Evolutionary conservation across 2,797 vertebrate genomes (phyloP), one percentile per base, ranked within the genome.

Genomic region (Xiphophorus birchmanni): DNA sequence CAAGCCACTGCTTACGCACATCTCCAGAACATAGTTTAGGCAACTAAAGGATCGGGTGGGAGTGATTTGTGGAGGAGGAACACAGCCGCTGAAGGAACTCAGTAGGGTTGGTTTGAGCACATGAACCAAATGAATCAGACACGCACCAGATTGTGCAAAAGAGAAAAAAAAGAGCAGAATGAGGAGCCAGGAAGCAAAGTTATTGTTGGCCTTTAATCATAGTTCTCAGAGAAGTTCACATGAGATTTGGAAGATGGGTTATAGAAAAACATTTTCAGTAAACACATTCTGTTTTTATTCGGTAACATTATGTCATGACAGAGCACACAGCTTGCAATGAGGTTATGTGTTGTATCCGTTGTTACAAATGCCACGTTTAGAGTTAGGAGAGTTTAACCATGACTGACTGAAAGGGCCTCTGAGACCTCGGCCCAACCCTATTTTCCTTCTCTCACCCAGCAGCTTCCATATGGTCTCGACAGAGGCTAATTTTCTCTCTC

Each of bases 1-100:
- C 89, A 92, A 88, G 90, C 88, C 84, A 75, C 82, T 94, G 95
- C 95, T 95, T 95, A 94, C 93, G 91, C 94, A 95, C 91, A 90
- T 92, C 89, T 91, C 90, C 90, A 95, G 90, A 94, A 93, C 88
- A 91, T 91, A 94, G 92, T 93, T 93, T 91, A 87, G 92, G 93
- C 91, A 94, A 86, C 87, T 80, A 82, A 91, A 89, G 87, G 89
- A 91, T 82, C 79, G 91, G 85, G 89, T 94, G 91, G 92, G 93
- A 91, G 89, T 88, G 83, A 89, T 87, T 87, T 90, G 92, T 88
- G 92, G 86, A 88, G 92, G 92, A 94, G 92, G 90, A 88, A 87
- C 74, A 82, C 52, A 91, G 90, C 88, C 82, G 83, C 86, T 80
- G 86, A 87, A 83, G 82, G 79, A 88, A 82, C 80, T 81, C 50